phyloP scores from a whole-genome alignment of 2,113 vertebrate genomes.

The Cheilinus undulatus region DNA sequence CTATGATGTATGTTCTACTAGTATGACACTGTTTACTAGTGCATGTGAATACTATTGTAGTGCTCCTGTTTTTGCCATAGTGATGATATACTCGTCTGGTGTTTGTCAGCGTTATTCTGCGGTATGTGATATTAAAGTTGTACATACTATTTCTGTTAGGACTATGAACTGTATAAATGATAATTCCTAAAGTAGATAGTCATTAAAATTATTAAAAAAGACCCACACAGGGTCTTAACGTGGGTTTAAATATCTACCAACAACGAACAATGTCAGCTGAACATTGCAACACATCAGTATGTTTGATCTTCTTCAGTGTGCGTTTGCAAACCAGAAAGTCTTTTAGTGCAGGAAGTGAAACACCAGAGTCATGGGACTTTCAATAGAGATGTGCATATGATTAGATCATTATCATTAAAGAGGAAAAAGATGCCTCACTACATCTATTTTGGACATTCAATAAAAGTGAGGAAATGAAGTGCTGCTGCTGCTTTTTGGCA shows the following conservation, averaged over 20 bases:
- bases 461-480: slow-evolving; percentile 79
- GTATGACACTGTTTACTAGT: slow-evolving; percentile 77
- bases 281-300: slow-evolving; percentile 73
- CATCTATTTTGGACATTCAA: slow-evolving; percentile 60
- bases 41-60: slow-evolving; percentile 91
- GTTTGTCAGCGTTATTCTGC: slow-evolving; percentile 86
- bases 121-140: slow-evolving; percentile 85
- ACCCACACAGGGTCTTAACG: slow-evolving; percentile 70
- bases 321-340: background rate
- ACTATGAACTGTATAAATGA: slow-evolving; percentile 79
- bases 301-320: slow-evolving; percentile 60
- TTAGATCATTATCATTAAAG: slow-evolving; percentile 41
- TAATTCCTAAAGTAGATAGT: slow-evolving; percentile 34
- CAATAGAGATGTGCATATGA: slow-evolving; percentile 29
- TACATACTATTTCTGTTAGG: slow-evolving; percentile 88
- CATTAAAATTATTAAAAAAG: slow-evolving; percentile 75
- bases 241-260: slow-evolving; percentile 27
- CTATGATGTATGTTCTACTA: slow-evolving; percentile 64
- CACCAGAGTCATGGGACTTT: slow-evolving; percentile 32
- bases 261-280: slow-evolving; percentile 34
- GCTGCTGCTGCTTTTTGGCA: slow-evolving; percentile 92
- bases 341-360: slow-evolving; percentile 22
- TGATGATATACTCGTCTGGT: slow-evolving; percentile 86
- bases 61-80: slow-evolving; percentile 85
- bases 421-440: slow-evolving; percentile 28